Conservation (phyloP, 2,797 vertebrate species). For the Scomberomorus guttatus region DNA sequence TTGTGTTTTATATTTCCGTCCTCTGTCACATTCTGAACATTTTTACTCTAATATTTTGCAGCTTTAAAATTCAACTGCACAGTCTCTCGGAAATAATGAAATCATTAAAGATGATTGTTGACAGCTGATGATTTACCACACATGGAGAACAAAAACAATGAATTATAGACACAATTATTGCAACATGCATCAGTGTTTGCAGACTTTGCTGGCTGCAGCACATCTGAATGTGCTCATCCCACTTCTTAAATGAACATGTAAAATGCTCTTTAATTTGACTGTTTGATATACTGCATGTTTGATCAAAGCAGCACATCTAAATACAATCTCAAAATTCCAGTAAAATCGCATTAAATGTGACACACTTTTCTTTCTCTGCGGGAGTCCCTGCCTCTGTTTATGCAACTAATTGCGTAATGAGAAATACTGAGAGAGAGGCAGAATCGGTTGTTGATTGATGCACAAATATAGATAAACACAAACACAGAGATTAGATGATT, state of each 20-base stretch:
- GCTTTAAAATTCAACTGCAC: neutral
- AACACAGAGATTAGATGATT: neutral
- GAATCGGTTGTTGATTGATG: neutral
- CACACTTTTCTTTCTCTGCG: neutral
- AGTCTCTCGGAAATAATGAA: neutral
- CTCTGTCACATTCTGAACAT: neutral
- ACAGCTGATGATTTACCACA: neutral
- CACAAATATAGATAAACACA: neutral
- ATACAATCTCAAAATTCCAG: neutral
- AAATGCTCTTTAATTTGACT: neutral
- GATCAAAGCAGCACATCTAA: neutral
- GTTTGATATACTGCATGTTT: neutral
- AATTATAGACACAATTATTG: neutral
- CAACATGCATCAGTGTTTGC: conserved; percentile 14
- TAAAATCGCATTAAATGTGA: conserved; percentile 1
- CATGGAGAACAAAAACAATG: neutral
- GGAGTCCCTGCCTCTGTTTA: neutral
- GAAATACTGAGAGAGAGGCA: neutral
- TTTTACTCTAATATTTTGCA: conserved; percentile 1
- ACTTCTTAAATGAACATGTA: neutral
- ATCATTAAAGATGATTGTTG: neutral
- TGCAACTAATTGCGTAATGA: neutral
- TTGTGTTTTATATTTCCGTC: neutral
- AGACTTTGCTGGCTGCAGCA: neutral
- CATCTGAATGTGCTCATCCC: neutral